Conservation (phyloP, 2,797 vertebrate genomes). For the Setipinna tenuifilis region DNA sequence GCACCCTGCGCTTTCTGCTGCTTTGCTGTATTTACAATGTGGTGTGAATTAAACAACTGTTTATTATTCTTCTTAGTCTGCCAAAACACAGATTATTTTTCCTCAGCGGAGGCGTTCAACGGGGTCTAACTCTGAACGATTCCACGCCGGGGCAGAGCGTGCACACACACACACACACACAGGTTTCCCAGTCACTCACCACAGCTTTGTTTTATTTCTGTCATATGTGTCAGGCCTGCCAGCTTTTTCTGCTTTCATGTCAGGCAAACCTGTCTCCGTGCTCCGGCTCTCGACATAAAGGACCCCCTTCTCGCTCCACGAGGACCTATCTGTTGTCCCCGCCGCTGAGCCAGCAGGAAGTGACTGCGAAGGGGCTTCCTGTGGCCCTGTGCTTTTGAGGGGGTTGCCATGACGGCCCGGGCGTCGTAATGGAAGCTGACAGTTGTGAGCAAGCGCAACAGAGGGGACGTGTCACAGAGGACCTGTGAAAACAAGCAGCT, state of each 20-base stretch:
- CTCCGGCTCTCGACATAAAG: conserved; percentile 28
- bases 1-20: conserved; percentile 11
- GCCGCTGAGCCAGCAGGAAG: conserved; percentile 45
- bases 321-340: background rate
- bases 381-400: conserved; percentile 46
- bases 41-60: conserved; percentile 49
- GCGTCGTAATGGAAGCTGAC: conserved; percentile 71
- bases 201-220: conserved; percentile 57
- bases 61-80: conserved; percentile 48
- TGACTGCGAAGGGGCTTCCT: conserved; percentile 53
- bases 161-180: background rate
- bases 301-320: conserved; percentile 33
- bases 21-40: conserved; percentile 44
- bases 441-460: conserved; percentile 66
- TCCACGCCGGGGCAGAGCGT: background rate
- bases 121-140: conserved; percentile 28
- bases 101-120: conserved; percentile 28
- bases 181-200: conserved; percentile 25
- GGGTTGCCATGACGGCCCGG: conserved; percentile 54
- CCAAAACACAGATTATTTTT: conserved; percentile 47
- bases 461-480: conserved; percentile 72
- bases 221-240: conserved; percentile 7
- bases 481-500: conserved; percentile 73
- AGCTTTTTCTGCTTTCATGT: conserved; percentile 55
- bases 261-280: conserved; percentile 49